phyloP scores from a whole-genome alignment of 2,888 invertebrate species.

The Macrophya annulata region DNA sequence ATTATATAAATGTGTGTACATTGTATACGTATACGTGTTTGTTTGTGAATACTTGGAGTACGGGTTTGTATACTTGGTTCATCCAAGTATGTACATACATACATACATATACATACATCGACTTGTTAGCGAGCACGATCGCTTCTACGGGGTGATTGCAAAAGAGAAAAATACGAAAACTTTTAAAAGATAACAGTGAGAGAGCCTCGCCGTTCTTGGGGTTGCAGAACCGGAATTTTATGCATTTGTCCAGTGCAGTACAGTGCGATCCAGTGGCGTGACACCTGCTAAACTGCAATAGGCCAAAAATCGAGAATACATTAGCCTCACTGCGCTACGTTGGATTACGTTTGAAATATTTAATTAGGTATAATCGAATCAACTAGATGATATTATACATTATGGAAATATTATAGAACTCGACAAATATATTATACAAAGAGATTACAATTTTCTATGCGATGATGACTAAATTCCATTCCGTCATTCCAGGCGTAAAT shows the following conservation, averaged over 20 bases:
- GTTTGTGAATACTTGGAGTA: neutral
- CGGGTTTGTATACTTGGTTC: constrained; percentile 2
- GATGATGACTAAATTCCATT: neutral
- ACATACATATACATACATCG: too few species aligned
- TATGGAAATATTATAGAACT: neutral
- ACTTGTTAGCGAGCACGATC: constrained; percentile 52
- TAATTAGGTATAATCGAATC: neutral
- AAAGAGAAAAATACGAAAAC: constrained; percentile 47
- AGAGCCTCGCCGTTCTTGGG: constrained; percentile 60
- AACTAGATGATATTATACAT: neutral
- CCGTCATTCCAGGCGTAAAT: neutral
- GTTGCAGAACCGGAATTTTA: constrained; percentile 77
- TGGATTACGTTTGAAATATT: neutral
- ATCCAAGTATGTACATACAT: neutral
- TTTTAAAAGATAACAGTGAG: constrained; percentile 57
- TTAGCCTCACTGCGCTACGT: neutral
- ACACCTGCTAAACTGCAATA: constrained; percentile 65
- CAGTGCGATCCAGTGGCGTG: constrained; percentile 71
- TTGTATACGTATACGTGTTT: neutral
- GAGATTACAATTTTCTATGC: neutral
- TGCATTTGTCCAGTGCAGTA: constrained; percentile 59
- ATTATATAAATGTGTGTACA: neutral
- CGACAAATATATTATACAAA: neutral
- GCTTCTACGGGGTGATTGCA: constrained; percentile 49
- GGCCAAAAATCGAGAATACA: neutral